phyloP scores from a whole-genome alignment of 1,140 invertebrate genomes.

The Sitobion miscanthi region DNA sequence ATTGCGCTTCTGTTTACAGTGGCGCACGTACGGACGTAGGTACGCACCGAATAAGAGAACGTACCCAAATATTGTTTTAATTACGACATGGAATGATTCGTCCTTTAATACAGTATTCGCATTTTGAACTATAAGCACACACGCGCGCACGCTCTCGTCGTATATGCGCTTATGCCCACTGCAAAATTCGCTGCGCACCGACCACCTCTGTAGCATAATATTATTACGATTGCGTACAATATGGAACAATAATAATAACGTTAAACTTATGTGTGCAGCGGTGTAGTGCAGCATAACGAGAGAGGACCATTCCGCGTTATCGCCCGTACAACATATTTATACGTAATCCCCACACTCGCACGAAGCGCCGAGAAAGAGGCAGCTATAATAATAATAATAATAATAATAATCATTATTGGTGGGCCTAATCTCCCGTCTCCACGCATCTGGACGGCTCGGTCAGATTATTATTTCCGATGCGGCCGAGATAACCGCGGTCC shows the following conservation, averaged over 20 bases:
- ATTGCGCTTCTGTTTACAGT: not conserved
- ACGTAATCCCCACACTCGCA: too few species aligned
- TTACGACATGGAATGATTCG: not conserved
- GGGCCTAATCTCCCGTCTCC: not conserved
- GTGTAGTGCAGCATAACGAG: too few species aligned
- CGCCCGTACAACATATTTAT: too few species aligned
- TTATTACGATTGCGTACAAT: too few species aligned
- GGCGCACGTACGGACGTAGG: not conserved
- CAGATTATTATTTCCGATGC: not conserved
- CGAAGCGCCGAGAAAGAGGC: not conserved
- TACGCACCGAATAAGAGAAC: not conserved
- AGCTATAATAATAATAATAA: not conserved
- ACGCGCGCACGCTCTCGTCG: too few species aligned
- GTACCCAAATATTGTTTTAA: slow-evolving; percentile 11
- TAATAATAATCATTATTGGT: slow-evolving; percentile 8
- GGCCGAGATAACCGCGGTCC: not conserved
- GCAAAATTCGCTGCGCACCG: too few species aligned
- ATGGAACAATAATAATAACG: too few species aligned
- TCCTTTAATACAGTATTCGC: too few species aligned
- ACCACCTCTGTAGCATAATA: too few species aligned
- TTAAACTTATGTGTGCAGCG: too few species aligned
- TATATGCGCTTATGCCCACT: too few species aligned
- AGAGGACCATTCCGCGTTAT: too few species aligned
- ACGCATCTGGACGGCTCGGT: not conserved
- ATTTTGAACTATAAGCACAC: not conserved